phyloP scores from a whole-genome alignment of 2,797 vertebrate genomes.

The Anomalospiza imberbis region DNA sequence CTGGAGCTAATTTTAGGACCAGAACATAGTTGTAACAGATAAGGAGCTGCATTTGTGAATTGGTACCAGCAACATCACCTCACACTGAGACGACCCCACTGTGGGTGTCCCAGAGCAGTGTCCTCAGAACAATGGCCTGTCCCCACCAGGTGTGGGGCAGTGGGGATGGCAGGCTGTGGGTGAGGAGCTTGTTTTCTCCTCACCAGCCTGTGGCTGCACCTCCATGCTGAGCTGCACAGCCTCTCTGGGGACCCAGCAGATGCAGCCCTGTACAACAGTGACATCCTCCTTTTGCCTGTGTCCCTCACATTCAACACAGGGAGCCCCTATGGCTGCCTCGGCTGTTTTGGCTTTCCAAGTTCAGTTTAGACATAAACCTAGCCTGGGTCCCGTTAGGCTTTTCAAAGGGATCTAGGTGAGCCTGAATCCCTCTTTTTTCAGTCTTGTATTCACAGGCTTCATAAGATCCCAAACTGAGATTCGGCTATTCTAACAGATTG shows the following conservation, averaged over 20 bases:
- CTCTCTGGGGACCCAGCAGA: neutral
- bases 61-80: neutral
- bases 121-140: fast-evolving
- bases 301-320: neutral
- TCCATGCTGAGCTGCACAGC: neutral
- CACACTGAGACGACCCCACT: neutral
- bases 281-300: neutral
- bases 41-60: neutral
- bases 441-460: neutral
- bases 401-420: neutral
- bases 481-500: neutral
- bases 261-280: neutral
- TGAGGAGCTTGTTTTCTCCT: neutral
- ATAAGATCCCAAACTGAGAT: neutral
- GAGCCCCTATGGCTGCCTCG: neutral
- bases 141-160: neutral
- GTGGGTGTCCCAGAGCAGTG: neutral
- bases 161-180: neutral
- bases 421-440: neutral
- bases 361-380: neutral
- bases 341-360: neutral
- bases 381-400: neutral
- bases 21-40: neutral
- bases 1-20: neutral
- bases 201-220: neutral